Percentiles rank a stretch among this genome's conserved stretches.
Evolutionary conservation across 2,888 invertebrate genomes (phyloP).

Genomic region (Euzophera pinguis): DNA sequence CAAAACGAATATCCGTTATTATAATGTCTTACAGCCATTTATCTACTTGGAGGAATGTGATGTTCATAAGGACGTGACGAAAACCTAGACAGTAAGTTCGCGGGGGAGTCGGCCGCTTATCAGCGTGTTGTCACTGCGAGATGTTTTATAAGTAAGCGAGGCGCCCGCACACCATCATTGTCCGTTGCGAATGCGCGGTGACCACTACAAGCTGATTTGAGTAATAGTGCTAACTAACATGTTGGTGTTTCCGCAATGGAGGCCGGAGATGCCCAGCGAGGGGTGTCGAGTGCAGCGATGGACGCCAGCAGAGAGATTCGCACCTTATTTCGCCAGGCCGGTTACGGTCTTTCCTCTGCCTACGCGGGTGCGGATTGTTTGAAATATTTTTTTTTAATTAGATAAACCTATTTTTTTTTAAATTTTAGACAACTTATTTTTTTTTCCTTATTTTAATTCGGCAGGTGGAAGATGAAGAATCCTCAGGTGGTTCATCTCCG

Average conservation of each 20-base stretch:
- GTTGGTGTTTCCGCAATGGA: slow-evolving; percentile 74
- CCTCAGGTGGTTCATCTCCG: slow-evolving; percentile 66
- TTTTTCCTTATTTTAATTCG: slow-evolving; percentile 23
- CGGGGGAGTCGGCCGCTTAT: slow-evolving; percentile 71
- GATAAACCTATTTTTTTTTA: not conserved
- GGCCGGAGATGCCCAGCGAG: slow-evolving; percentile 50
- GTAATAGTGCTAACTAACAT: slow-evolving; percentile 29
- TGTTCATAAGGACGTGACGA: slow-evolving; percentile 7
- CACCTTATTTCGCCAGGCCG: slow-evolving; percentile 63
- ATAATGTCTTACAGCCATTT: not conserved
- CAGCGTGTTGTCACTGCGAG: slow-evolving; percentile 62
- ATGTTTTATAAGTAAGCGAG: slow-evolving; percentile 72
- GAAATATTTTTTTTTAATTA: not conserved
- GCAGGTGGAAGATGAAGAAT: slow-evolving; percentile 81
- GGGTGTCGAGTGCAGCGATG: slow-evolving; percentile 63
- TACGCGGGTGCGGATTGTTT: slow-evolving; percentile 53
- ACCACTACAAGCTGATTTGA: slow-evolving; percentile 36
- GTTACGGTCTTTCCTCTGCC: slow-evolving; percentile 49
- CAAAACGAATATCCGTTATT: not conserved
- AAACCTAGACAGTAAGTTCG: slow-evolving; percentile 41
- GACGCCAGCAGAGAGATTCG: slow-evolving; percentile 69
- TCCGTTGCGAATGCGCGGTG: slow-evolving; percentile 56
- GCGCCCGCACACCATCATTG: slow-evolving; percentile 57
- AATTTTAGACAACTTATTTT: not conserved
- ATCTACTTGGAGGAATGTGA: not conserved